Evolutionary conservation across 2,113 vertebrate species (phyloP).

Genomic region (Spizaetus ornatus): DNA sequence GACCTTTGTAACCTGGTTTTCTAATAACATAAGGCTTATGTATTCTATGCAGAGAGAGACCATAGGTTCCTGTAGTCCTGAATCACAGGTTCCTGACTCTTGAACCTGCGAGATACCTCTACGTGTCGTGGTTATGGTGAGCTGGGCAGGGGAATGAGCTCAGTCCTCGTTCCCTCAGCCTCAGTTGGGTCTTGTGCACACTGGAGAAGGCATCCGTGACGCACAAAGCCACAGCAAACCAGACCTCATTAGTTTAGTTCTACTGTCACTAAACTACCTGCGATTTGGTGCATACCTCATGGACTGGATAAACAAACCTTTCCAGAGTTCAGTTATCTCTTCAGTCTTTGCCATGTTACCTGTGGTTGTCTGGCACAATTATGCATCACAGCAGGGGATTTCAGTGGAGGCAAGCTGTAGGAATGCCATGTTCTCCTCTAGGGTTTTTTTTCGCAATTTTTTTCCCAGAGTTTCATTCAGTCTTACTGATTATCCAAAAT

Average conservation of each 20-base stretch:
- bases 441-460: rapidly evolving
- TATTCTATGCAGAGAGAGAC: not conserved
- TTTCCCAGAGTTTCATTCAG: not conserved
- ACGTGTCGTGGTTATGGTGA: rapidly evolving
- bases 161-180: not conserved
- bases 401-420: not conserved
- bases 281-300: not conserved
- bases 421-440: not conserved
- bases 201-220: not conserved
- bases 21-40: not conserved
- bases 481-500: not conserved
- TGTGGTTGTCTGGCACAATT: not conserved
- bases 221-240: not conserved
- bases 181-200: rapidly evolving
- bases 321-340: not conserved
- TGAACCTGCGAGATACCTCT: not conserved
- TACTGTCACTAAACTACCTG: not conserved
- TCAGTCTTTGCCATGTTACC: not conserved
- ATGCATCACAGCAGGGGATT: rapidly evolving
- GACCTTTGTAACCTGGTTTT: not conserved
- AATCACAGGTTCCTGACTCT: not conserved
- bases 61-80: not conserved
- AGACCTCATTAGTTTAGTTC: not conserved
- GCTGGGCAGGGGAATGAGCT: not conserved
- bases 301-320: not conserved